phyloP scores from a whole-genome alignment of 2,113 vertebrate genomes.

The Heterotilapia buettikoferi region DNA sequence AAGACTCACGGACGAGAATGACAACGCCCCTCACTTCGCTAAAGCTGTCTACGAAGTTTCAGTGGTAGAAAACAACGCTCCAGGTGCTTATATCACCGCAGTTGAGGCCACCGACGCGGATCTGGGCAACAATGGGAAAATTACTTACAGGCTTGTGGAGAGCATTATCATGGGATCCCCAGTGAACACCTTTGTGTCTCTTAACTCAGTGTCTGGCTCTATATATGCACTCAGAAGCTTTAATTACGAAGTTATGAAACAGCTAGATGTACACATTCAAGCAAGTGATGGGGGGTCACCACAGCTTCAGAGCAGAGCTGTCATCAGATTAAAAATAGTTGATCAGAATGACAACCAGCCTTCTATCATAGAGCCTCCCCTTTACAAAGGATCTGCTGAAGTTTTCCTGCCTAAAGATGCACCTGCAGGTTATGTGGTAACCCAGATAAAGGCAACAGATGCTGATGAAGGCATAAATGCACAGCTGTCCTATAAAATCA shows the following conservation, averaged over 20 bases:
- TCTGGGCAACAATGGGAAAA: conserved; percentile 82
- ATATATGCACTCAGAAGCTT: conserved; percentile 91
- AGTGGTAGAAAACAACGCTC: conserved; percentile 84
- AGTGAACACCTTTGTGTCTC: conserved; percentile 86
- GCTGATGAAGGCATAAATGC: conserved; percentile 86
- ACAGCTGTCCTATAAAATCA: conserved; percentile 82
- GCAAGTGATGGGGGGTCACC: conserved; percentile 89
- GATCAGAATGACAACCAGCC: conserved; percentile 95
- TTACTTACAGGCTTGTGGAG: conserved; percentile 83
- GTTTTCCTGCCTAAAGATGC: conserved; percentile 84
- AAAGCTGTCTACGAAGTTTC: conserved; percentile 82
- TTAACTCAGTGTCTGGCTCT: conserved; percentile 86
- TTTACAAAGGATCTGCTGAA: conserved; percentile 85
- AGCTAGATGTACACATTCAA: conserved; percentile 83
- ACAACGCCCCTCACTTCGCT: conserved; percentile 84
- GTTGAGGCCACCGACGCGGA: conserved; percentile 82
- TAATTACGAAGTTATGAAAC: conserved; percentile 86
- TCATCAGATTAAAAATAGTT: conserved; percentile 83
- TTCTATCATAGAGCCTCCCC: conserved; percentile 76
- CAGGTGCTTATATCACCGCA: conserved; percentile 82
- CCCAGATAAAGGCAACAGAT: conserved; percentile 85
- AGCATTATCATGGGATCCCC: conserved; percentile 77
- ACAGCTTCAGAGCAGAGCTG: conserved; percentile 83
- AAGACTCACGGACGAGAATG: conserved; percentile 85
- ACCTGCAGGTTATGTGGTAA: conserved; percentile 79